Conservation (phyloP, 2,888 invertebrate genomes). For the Trisateles emortualis region DNA sequence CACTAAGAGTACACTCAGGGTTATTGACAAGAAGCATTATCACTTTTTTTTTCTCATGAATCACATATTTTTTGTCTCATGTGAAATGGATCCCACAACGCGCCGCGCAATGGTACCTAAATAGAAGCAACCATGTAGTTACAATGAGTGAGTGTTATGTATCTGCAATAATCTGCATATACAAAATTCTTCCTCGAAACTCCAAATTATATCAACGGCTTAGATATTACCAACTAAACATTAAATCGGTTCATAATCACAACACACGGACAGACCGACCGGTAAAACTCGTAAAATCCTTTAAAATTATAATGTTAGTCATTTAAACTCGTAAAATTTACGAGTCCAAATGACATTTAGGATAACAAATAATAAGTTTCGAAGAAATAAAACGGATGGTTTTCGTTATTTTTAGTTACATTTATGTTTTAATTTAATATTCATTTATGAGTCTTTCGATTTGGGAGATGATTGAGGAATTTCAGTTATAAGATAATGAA, state of each 20-base stretch:
- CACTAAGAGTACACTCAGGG: too few species aligned
- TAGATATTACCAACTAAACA: not conserved
- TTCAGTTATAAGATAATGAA: too few species aligned
- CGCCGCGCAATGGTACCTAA: too few species aligned
- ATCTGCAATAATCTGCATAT: too few species aligned
- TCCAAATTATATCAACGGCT: not conserved
- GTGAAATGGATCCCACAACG: too few species aligned
- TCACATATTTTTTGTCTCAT: too few species aligned
- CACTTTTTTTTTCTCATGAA: too few species aligned
- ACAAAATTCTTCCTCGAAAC: not conserved
- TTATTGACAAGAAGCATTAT: too few species aligned
- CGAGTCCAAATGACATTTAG: slow-evolving; percentile 63
- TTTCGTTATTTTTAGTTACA: not conserved
- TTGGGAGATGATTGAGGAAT: too few species aligned
- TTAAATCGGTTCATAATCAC: slow-evolving; percentile 30
- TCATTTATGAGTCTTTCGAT: not conserved
- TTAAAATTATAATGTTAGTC: slow-evolving; percentile 67
- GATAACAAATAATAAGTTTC: slow-evolving; percentile 36
- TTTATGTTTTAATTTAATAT: not conserved
- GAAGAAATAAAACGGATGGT: slow-evolving; percentile 38
- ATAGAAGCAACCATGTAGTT: too few species aligned
- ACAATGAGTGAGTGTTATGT: too few species aligned
- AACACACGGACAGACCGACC: slow-evolving; percentile 22
- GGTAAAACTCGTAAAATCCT: slow-evolving; percentile 51
- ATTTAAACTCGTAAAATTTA: slow-evolving; percentile 69